Evolutionary conservation across 2,797 vertebrate genomes (phyloP).

Genomic region (Cryptoprocta ferox): DNA sequence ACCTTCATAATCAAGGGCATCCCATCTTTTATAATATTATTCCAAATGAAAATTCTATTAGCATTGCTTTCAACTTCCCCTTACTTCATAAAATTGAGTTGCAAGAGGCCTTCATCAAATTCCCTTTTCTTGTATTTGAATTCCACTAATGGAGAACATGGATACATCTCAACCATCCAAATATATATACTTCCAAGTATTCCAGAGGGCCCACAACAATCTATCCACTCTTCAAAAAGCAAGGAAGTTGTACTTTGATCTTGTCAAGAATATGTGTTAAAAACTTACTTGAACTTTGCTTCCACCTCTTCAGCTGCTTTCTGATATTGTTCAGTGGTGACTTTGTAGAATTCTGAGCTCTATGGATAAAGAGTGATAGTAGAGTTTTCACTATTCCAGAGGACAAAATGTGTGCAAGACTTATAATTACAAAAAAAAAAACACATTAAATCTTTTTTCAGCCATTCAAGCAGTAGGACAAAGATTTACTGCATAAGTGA

Average conservation of each 20-base stretch:
- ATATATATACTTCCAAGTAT: not conserved
- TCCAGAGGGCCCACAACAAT: not conserved
- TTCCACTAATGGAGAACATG: not conserved
- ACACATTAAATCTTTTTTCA: not conserved
- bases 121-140: not conserved
- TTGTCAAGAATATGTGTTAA: not conserved
- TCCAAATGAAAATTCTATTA: slow-evolving; percentile 55
- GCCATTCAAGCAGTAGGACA: not conserved
- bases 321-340: slow-evolving; percentile 95
- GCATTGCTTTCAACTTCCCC: slow-evolving; percentile 22
- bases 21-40: not conserved
- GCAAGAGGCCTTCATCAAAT: slow-evolving; percentile 37
- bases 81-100: not conserved
- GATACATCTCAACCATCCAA: not conserved
- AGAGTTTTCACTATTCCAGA: slow-evolving; percentile 51
- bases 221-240: not conserved
- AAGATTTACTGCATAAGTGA: not conserved
- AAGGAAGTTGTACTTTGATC: not conserved
- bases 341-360: slow-evolving; percentile 97
- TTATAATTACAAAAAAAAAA: not conserved
- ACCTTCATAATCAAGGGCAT: slow-evolving; percentile 67
- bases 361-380: slow-evolving; percentile 79
- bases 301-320: slow-evolving; percentile 95
- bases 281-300: slow-evolving; percentile 95
- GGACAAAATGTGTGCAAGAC: not conserved